Evolutionary conservation across 2,888 invertebrate species (phyloP).

Genomic region (Eristalinus aeneus): DNA sequence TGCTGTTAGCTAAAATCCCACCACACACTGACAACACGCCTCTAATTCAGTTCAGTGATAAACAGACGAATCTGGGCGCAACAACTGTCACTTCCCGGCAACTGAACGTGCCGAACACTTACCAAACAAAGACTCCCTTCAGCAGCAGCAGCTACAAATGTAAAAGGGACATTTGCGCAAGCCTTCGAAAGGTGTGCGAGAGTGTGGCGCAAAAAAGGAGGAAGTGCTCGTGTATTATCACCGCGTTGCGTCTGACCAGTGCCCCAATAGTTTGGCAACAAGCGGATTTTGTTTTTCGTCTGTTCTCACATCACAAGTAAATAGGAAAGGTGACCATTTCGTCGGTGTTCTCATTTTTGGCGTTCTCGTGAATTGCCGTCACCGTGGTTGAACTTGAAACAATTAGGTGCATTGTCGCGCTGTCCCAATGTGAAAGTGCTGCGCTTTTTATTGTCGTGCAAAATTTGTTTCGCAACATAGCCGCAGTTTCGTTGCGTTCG

Average conservation of each 20-base stretch:
- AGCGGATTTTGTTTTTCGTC: not conserved
- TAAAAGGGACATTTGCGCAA: not conserved
- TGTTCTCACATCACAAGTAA: conserved; percentile 11
- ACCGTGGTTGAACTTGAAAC: conserved; percentile 59
- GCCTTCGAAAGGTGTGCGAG: not conserved
- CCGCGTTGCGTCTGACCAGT: conserved; percentile 1
- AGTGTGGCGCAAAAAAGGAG: conserved; percentile 2
- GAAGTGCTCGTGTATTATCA: not conserved
- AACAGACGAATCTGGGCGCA: conserved; percentile 23
- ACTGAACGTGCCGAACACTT: conserved; percentile 8
- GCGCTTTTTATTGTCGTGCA: not conserved
- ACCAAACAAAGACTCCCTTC: conserved; percentile 3
- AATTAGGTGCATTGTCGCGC: conserved; percentile 41
- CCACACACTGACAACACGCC: conserved; percentile 24
- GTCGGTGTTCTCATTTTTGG: not conserved
- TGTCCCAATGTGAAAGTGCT: conserved; percentile 30
- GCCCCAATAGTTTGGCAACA: conserved; percentile 26
- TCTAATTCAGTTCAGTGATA: conserved; percentile 18
- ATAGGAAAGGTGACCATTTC: conserved; percentile 25
- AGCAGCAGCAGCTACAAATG: not conserved
- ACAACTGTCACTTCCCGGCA: not conserved
- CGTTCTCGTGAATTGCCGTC: conserved; percentile 8
- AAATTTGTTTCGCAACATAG: conserved; percentile 26
- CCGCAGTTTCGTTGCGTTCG: conserved; percentile 25
- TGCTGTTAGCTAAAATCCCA: conserved; percentile 51